Conservation (phyloP, 2,888 invertebrate species). For the Phaedon cochleariae region DNA sequence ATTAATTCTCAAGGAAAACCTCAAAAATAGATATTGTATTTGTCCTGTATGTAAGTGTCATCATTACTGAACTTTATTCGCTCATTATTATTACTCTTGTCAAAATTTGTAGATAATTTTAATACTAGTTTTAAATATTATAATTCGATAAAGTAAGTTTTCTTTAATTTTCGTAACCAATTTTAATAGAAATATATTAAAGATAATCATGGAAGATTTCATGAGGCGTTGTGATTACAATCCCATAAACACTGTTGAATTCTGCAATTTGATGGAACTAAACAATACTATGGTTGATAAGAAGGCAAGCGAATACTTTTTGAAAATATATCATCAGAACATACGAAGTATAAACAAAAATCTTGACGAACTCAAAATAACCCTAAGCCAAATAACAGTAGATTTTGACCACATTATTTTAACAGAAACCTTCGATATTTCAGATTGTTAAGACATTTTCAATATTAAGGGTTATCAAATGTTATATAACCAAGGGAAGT, state of each 20-base stretch:
- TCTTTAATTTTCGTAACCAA: no score
- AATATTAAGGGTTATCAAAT: constrained; percentile 8
- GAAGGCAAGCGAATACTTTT: background rate
- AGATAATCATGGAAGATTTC: constrained; percentile 5
- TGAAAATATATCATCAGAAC: background rate
- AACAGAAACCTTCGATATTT: constrained; percentile 9
- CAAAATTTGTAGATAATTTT: no score
- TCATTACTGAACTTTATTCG: no score
- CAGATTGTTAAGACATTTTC: background rate
- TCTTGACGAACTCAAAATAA: background rate
- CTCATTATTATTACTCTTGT: no score
- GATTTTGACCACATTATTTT: background rate
- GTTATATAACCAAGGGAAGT: constrained; percentile 3
- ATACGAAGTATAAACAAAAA: background rate
- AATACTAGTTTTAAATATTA: no score
- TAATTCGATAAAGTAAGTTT: no score
- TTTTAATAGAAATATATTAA: background rate
- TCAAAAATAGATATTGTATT: no score
- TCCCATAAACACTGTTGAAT: background rate
- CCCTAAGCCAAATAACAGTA: background rate
- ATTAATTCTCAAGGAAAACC: no score
- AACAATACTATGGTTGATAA: constrained; percentile 5
- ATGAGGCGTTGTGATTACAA: background rate
- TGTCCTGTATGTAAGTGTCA: no score
- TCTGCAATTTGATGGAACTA: background rate